Conservation (phyloP, 2,797 vertebrate species). For the Micromesistius poutassou region DNA sequence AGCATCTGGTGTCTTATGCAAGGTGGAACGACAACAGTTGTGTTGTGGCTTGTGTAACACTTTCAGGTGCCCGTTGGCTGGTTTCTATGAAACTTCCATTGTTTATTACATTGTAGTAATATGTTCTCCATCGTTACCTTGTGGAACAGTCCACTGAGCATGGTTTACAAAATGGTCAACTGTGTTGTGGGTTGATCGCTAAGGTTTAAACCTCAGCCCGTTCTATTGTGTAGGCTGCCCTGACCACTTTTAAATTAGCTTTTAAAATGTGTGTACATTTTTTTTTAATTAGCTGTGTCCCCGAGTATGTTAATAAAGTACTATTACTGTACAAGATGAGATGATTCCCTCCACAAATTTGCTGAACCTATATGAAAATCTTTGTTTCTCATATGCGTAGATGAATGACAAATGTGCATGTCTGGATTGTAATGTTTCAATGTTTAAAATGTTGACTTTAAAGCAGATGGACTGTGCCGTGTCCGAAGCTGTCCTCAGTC, state of each 20-base stretch:
- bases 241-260: background rate
- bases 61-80: constrained; percentile 67
- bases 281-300: background rate
- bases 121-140: constrained; percentile 47
- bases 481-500: background rate
- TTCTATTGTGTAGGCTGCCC: background rate
- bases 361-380: background rate
- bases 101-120: constrained; percentile 80
- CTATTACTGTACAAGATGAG: background rate
- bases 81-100: constrained; percentile 91
- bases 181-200: background rate
- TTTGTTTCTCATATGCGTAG: background rate
- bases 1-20: constrained; percentile 54
- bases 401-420: background rate
- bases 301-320: background rate
- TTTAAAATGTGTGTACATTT: background rate
- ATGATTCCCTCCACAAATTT: background rate
- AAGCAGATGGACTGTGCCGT: background rate
- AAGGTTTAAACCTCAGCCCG: background rate
- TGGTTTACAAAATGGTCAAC: constrained; percentile 8
- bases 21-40: constrained; percentile 38
- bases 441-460: background rate
- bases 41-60: constrained; percentile 39
- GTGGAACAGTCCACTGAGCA: constrained; percentile 12
- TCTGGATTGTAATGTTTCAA: background rate